Base-by-base conservation (phyloP, 2,113 vertebrate genomes). In the Pelusios castaneus region DNA sequence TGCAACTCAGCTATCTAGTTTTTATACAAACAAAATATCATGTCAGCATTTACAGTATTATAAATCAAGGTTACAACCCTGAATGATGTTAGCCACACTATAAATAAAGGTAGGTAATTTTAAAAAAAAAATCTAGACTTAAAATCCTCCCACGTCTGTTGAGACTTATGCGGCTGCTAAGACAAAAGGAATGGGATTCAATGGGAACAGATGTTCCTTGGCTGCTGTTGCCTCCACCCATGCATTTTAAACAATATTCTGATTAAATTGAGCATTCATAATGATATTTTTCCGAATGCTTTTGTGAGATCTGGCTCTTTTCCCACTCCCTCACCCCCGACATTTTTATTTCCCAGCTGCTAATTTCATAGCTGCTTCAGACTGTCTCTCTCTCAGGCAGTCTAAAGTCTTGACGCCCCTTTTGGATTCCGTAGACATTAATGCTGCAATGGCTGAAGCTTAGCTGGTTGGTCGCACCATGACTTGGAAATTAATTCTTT, bases 61-160 rank as follows among this genome's bases (percentile, higher is more conserved):
- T 92, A 92, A 95, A 95, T 91, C 87, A 95, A 90, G 52, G 85
- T 94, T 95, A 90, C 67, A 96, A 87, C 80, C 88, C 89, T 51
- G 92, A 83, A 92, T 82, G 81, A 52, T 91, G 80, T 86, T 89
- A 95, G 82, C 92, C 78, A 90, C 87, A 67, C 41, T 77, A 73
- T 92, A 93, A 95, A 95, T 90, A 94, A 93, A 94, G 91, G 58
- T 78, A 88, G 85, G 31, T 89, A 4, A 80, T 52, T 55, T 49
- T 73, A 52, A 43, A 70, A 38, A 75, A 75, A 11, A 47, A 85
- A 95, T 27, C 80, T 80, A 92, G n/a, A 84, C 77, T 54, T 94
- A 92, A 80, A 92, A 88, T 49, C 27, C 55, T 82, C 88, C 86
- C 70, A 85, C 12, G n/a, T 78, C 76, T 95, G 52, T 90, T 80